phyloP scores from a whole-genome alignment of 1,140 invertebrate genomes.

The Drosophila pseudoobscura region DNA sequence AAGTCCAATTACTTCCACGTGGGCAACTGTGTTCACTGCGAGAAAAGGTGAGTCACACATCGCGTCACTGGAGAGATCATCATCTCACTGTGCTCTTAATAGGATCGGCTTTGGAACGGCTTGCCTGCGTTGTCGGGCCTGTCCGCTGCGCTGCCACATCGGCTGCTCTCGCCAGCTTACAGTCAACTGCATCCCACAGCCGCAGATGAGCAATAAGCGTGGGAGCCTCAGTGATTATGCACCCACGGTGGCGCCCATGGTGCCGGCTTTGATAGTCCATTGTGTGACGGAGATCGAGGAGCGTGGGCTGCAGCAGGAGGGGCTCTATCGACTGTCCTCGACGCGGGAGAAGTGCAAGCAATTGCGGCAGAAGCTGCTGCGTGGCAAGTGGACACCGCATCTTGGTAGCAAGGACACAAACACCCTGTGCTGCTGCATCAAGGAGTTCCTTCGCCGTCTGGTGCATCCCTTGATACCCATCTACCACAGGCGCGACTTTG shows the following conservation, averaged over 20 bases:
- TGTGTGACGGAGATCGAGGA: constrained; percentile 96
- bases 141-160: constrained; percentile 87
- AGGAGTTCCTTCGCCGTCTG: constrained; percentile 91
- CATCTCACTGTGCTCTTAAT: not conserved
- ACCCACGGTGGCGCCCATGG: constrained; percentile 92
- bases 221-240: constrained; percentile 92
- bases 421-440: constrained; percentile 93
- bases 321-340: constrained; percentile 95
- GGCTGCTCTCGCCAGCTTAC: constrained; percentile 90
- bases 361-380: constrained; percentile 91
- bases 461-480: constrained; percentile 92
- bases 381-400: constrained; percentile 89
- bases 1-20: constrained; percentile 93
- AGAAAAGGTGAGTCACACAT: constrained; percentile 86
- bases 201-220: constrained; percentile 81
- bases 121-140: constrained; percentile 89
- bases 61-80: not conserved
- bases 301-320: constrained; percentile 91
- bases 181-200: constrained; percentile 89
- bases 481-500: constrained; percentile 89
- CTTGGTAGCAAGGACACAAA: constrained; percentile 90
- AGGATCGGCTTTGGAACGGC: constrained; percentile 90
- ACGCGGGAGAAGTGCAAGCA: constrained; percentile 92
- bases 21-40: constrained; percentile 92
- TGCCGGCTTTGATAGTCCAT: constrained; percentile 96